Evolutionary conservation across 2,797 vertebrate genomes (phyloP).

Genomic region (Champsocephalus gunnari): DNA sequence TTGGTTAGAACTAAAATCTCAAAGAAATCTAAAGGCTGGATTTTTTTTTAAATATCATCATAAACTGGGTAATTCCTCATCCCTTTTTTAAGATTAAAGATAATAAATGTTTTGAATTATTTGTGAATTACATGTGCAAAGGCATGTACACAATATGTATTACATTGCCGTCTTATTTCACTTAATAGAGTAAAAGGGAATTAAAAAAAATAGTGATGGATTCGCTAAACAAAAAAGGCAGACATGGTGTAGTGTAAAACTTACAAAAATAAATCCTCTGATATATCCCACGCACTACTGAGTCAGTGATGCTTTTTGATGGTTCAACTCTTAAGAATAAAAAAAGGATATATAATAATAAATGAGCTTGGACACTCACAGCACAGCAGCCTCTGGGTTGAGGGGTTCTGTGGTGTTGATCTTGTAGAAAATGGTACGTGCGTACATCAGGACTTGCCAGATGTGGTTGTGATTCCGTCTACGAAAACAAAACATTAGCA

Average conservation of each 20-base stretch:
- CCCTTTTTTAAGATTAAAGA: too few species aligned
- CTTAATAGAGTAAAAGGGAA: too few species aligned
- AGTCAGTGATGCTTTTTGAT: not conserved
- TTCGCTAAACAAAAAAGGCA: not conserved
- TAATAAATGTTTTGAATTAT: too few species aligned
- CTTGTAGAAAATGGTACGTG: slow-evolving; percentile 98
- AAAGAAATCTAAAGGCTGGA: too few species aligned
- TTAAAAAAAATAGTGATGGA: too few species aligned
- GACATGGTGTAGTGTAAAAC: not conserved
- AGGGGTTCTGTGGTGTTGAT: slow-evolving; percentile 93
- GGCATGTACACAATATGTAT: too few species aligned
- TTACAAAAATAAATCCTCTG: not conserved
- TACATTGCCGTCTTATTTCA: too few species aligned
- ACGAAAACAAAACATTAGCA: slow-evolving; percentile 23
- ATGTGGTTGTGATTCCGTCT: slow-evolving; percentile 99
- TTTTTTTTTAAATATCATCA: too few species aligned
- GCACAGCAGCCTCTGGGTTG: slow-evolving; percentile 97
- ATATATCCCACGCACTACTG: not conserved
- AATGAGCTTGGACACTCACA: slow-evolving; percentile 84
- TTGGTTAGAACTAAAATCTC: too few species aligned
- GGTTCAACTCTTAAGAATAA: not conserved
- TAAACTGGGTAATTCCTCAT: too few species aligned
- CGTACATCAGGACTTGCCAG: slow-evolving; percentile 98
- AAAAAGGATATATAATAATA: not conserved
- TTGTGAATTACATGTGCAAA: too few species aligned